Evolutionary conservation across 2,113 vertebrate species (phyloP).

Genomic region (Eurypyga helias): DNA sequence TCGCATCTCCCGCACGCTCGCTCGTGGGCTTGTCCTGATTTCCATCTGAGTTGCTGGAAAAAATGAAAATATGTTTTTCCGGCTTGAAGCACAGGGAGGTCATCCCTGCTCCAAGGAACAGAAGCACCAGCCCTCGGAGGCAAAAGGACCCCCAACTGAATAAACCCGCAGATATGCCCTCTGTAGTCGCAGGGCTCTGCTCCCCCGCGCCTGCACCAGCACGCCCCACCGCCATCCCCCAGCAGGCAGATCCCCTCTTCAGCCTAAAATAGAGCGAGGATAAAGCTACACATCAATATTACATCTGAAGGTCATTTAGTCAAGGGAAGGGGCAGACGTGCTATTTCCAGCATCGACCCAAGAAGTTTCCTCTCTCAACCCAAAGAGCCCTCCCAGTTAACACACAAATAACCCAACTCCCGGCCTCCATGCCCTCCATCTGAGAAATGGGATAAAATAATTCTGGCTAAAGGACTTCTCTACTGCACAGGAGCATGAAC

Average conservation of each 20-base stretch:
- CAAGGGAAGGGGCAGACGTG: background rate
- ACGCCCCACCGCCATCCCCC: fast-evolving
- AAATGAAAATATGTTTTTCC: background rate
- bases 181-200: background rate
- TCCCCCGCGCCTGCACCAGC: background rate
- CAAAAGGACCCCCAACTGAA: background rate
- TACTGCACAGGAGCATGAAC: fast-evolving
- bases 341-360: background rate
- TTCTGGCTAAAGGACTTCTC: background rate
- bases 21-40: background rate
- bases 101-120: background rate
- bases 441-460: background rate
- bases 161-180: background rate
- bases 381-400: background rate
- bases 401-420: background rate
- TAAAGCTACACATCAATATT: background rate
- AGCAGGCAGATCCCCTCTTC: background rate
- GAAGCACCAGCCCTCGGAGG: background rate
- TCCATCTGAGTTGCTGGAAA: background rate
- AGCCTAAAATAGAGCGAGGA: background rate
- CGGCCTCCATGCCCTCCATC: background rate
- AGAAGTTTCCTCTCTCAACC: background rate
- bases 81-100: background rate
- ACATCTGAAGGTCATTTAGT: constrained; percentile 24
- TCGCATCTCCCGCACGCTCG: background rate